Conservation (phyloP, 2,888 invertebrate species). For the Ceriagrion tenellum region DNA sequence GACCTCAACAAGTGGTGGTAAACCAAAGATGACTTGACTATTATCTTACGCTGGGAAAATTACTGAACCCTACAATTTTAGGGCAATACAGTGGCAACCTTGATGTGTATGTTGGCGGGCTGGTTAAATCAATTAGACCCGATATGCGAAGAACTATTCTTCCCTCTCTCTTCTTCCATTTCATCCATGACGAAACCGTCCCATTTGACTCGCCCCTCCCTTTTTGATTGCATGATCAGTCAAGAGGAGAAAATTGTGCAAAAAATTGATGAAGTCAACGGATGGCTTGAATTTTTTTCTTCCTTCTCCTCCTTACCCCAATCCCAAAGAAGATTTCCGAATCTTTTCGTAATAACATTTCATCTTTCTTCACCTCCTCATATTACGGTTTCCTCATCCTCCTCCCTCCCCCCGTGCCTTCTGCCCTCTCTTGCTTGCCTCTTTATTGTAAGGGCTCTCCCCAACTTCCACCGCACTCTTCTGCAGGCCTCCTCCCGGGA, state of each 20-base stretch:
- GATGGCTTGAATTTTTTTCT: not conserved
- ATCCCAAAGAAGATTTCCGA: not conserved
- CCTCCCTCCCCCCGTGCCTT: not conserved
- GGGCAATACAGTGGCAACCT: no score
- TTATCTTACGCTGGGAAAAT: no score
- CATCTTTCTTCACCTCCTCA: conserved; percentile 61
- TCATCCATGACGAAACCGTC: not conserved
- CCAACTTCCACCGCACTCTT: no score
- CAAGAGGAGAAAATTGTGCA: not conserved
- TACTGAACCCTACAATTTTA: no score
- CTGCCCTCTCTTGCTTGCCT: no score
- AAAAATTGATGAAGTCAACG: not conserved
- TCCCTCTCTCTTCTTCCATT: not conserved
- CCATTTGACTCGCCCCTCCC: not conserved
- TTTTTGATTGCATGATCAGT: not conserved
- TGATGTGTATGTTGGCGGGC: not conserved
- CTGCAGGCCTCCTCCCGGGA: not conserved
- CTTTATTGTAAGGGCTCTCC: not conserved
- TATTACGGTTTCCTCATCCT: conserved; percentile 52
- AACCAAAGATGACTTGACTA: no score
- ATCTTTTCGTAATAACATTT: conserved; percentile 65
- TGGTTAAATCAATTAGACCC: not conserved
- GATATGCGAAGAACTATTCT: not conserved
- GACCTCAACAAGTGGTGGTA: no score
- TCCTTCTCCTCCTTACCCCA: not conserved